Base-by-base conservation (phyloP, 2,888 invertebrate species). In the Pseudococcus viburni region DNA sequence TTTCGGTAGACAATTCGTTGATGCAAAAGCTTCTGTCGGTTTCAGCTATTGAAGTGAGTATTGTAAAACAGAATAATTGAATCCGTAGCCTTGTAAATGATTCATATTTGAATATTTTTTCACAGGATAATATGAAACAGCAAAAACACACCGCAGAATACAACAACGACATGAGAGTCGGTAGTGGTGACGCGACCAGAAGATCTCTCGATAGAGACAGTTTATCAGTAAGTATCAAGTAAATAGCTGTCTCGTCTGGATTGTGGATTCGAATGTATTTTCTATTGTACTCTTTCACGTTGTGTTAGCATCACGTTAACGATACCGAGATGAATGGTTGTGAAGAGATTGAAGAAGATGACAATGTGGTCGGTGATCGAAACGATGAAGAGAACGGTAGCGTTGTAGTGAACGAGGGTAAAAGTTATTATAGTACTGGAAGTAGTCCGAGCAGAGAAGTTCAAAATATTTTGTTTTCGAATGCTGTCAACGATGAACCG, bases 401-500 rank as follows among this genome's bases (percentile, higher is more conserved):
- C 26, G 89, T 89, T 4, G 51, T 77, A 8, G 80, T 42, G 46
- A 80, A 80, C 80, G 80, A 80, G 12, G 80, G 80, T 42, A 80
- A 80, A 80, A 80, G 80, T 73, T 89, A 90, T 85, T 94, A 95
- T 0, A 96, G 96, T 86, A 96, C 95, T n/a, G 96, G 96, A 17
- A 97, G 97, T 89, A 97, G 96, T 91, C 97, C 97, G 7, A 97
- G 97, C 90, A 93, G 96, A 33, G 97, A 98, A 92, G 97, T 97
- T 33, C 95, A 96, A 91, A 95, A 97, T 92, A 97, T 97, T 90
- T 93, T 97, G 91, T 94, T 95, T 7, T 93, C 95, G 77, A 59
- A 15, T 51, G 39, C 80, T 11, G 88, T n/a, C 2, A 51, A 42
- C 19, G 77, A 73, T 46, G 73, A 86, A 26, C 42, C 42, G 0